These are phyloP conservation scores for Cyphomyrus discorhynchus DNA, from an alignment of 2,113 vertebrate genomes.

Conservation along the genomic window DNA sequence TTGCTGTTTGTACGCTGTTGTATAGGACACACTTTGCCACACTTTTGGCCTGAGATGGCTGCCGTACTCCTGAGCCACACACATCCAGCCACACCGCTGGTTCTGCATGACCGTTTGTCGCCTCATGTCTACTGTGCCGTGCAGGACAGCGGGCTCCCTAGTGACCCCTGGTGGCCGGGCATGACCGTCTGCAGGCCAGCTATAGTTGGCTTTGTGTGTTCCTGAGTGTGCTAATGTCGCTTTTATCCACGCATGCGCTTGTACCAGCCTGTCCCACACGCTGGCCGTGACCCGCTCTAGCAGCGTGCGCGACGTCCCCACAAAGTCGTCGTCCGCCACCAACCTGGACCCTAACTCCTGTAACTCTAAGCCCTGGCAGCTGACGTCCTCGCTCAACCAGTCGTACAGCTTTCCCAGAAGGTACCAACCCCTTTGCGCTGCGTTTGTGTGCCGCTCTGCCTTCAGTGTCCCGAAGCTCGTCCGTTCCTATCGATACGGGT, in stretches of 20 bases:
- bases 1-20: neutral
- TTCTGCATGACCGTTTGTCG: neutral
- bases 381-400: slow-evolving; percentile 64
- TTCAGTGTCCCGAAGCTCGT: neutral
- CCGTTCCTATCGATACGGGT: neutral
- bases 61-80: neutral
- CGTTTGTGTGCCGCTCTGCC: slow-evolving; percentile 20
- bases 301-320: slow-evolving; percentile 71
- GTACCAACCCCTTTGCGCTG: slow-evolving; percentile 39
- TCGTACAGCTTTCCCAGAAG: slow-evolving; percentile 73
- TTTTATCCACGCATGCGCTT: slow-evolving; percentile 40
- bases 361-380: slow-evolving; percentile 70
- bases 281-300: slow-evolving; percentile 70
- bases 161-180: neutral
- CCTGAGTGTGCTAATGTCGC: slow-evolving; percentile 22
- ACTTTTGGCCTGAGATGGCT: neutral
- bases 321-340: slow-evolving; percentile 73
- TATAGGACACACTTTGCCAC: neutral
- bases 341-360: slow-evolving; percentile 72
- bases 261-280: slow-evolving; percentile 66
- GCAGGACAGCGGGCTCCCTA: neutral
- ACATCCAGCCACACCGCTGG: neutral
- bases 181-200: neutral
- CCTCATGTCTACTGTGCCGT: neutral
- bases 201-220: slow-evolving; percentile 16